Percentiles rank a stretch among this genome's conserved stretches.
These are phyloP conservation scores for Ctenoplectra terminalis DNA, from an alignment of 1,140 invertebrate species.

Conservation along the genomic window DNA sequence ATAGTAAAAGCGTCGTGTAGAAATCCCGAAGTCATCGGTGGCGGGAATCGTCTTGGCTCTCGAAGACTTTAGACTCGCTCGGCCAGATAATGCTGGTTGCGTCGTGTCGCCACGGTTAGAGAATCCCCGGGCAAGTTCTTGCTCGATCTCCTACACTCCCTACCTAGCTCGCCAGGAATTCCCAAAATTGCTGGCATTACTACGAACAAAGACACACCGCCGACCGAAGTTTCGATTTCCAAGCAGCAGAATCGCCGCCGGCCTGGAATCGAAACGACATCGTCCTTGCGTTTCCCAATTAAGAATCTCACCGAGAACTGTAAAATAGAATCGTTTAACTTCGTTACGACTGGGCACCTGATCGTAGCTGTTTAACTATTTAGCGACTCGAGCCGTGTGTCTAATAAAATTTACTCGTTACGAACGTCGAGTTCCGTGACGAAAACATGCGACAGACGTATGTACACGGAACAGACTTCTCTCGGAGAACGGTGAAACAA, in stretches of 20 bases:
- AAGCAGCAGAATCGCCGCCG: not conserved
- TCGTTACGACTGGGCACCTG: too few relatives aligned
- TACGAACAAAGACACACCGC: slow-evolving; percentile 57
- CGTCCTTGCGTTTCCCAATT: not conserved
- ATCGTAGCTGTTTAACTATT: too few relatives aligned
- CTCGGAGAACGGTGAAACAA: not conserved
- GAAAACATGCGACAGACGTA: too few relatives aligned
- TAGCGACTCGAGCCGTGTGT: too few relatives aligned
- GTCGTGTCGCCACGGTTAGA: slow-evolving; percentile 56
- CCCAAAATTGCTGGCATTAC: slow-evolving; percentile 71
- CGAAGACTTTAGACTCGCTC: slow-evolving; percentile 62
- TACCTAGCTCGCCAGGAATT: slow-evolving; percentile 54
- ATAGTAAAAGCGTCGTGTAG: slow-evolving; percentile 53
- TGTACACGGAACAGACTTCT: too few relatives aligned
- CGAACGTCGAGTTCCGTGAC: too few relatives aligned
- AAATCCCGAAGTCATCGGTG: slow-evolving; percentile 52
- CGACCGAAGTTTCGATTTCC: slow-evolving; percentile 59
- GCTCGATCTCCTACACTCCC: slow-evolving; percentile 53
- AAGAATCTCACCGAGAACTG: not conserved
- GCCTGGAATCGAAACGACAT: slow-evolving; percentile 2
- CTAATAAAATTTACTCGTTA: too few relatives aligned
- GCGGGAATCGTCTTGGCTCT: slow-evolving; percentile 59
- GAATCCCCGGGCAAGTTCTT: slow-evolving; percentile 56
- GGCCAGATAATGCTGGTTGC: slow-evolving; percentile 71
- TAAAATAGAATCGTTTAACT: not conserved